phyloP scores from a whole-genome alignment of 2,113 vertebrate species.

The Entosphenus tridentatus region DNA sequence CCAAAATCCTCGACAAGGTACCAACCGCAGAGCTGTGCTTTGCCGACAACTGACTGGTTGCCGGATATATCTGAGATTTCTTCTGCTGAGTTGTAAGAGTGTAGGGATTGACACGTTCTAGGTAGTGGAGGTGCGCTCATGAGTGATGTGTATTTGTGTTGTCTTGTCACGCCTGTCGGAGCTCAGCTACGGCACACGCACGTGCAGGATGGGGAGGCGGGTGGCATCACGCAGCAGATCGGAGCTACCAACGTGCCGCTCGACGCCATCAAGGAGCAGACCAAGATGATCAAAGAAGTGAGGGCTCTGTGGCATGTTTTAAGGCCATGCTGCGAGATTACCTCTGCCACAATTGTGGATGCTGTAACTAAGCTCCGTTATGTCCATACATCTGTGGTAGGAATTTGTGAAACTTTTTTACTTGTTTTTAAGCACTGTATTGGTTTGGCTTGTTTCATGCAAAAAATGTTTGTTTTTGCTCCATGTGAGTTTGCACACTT shows the following conservation, averaged over 20 bases:
- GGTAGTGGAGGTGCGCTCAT: not conserved
- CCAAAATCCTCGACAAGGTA: conserved; percentile 97
- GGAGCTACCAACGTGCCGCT: conserved; percentile 86
- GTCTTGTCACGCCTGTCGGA: conserved; percentile 6
- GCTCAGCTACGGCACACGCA: conserved; percentile 61
- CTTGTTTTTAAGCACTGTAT: not conserved
- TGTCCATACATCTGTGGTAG: too few relatives aligned
- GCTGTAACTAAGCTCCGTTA: too few relatives aligned
- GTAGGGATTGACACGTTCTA: too few relatives aligned
- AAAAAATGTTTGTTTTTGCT: too few relatives aligned
- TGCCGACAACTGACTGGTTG: too few relatives aligned
- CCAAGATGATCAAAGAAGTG: conserved; percentile 91
- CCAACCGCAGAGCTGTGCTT: not conserved
- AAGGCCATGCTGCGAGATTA: too few relatives aligned
- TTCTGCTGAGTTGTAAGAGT: not conserved
- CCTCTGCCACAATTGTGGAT: too few relatives aligned
- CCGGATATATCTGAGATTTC: conserved; percentile 7
- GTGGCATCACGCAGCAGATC: conserved; percentile 95
- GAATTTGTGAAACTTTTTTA: conserved; percentile 5
- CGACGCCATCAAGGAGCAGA: conserved; percentile 71
- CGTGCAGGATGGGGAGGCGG: conserved; percentile 82
- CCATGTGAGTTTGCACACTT: too few relatives aligned
- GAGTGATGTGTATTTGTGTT: not conserved
- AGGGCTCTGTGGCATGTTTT: conserved; percentile 11
- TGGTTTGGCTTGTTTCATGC: too few relatives aligned